Conservation (phyloP, 1,140 invertebrate species). For the Pogonus chalceus region DNA sequence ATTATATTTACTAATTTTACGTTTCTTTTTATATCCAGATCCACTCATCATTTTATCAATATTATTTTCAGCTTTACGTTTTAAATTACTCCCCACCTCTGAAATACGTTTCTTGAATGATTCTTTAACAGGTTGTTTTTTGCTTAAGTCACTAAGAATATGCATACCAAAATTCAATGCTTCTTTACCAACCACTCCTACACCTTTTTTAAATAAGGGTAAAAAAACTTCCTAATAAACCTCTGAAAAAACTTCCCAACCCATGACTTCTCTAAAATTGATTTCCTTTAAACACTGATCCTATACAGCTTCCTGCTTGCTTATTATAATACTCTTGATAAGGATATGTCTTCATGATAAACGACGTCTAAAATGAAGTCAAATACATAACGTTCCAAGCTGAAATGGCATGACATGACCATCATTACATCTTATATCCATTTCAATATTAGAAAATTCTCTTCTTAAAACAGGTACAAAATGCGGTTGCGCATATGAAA, state of each 20-base stretch:
- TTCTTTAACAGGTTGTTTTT: slow-evolving; percentile 16
- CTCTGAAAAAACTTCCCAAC: slow-evolving; percentile 21
- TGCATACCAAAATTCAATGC: slow-evolving; percentile 20
- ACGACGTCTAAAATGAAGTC: background rate
- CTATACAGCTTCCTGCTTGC: background rate
- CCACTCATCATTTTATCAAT: slow-evolving; percentile 19
- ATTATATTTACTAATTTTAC: slow-evolving; percentile 9
- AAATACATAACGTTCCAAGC: background rate
- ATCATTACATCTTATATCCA: background rate
- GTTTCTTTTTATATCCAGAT: slow-evolving; percentile 20
- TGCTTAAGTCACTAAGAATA: slow-evolving; percentile 20
- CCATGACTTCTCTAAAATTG: slow-evolving; percentile 18
- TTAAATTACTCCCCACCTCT: slow-evolving; percentile 23
- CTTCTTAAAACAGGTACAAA: background rate
- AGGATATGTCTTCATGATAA: background rate
- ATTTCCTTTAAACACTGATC: background rate
- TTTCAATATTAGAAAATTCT: background rate
- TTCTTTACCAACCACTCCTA: background rate
- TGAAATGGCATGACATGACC: background rate
- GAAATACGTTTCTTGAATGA: slow-evolving; percentile 19
- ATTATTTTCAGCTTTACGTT: slow-evolving; percentile 25
- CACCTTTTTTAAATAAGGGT: slow-evolving; percentile 29
- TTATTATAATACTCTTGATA: background rate
- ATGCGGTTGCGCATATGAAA: background rate
- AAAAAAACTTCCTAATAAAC: slow-evolving; percentile 32